These are phyloP conservation scores for Centrocercus urophasianus DNA, from an alignment of 2,113 vertebrate species.

Conservation along the genomic window DNA sequence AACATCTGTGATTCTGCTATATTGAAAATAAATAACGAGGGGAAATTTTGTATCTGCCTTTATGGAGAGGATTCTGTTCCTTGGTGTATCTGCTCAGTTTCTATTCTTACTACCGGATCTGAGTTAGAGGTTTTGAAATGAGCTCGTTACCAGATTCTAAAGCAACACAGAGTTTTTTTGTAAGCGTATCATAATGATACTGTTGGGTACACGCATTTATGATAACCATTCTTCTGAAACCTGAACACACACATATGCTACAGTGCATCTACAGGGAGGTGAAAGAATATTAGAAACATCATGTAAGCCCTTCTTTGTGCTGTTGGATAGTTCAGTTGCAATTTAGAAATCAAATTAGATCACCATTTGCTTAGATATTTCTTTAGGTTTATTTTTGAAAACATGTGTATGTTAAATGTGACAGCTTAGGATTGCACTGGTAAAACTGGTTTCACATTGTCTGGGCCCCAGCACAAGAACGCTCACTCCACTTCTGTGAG, in stretches of 20 bases:
- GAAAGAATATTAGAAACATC: neutral
- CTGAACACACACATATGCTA: neutral
- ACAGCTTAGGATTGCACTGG: neutral
- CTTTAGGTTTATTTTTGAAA: slow-evolving; percentile 44
- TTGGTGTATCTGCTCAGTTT: neutral
- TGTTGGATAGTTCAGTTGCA: neutral
- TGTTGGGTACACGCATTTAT: neutral
- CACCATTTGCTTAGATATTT: neutral
- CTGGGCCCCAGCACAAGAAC: slow-evolving; percentile 17
- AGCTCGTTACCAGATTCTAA: neutral
- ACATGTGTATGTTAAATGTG: neutral
- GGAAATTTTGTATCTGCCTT: neutral
- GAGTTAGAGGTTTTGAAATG: neutral
- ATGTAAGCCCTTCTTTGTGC: neutral
- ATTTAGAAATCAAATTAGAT: neutral
- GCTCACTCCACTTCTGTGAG: neutral
- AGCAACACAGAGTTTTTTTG: neutral
- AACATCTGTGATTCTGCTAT: neutral
- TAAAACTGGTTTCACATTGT: neutral
- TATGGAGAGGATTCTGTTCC: neutral
- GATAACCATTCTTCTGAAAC: neutral
- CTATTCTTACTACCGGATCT: neutral
- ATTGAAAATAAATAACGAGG: neutral
- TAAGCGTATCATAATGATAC: neutral
- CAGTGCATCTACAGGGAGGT: neutral